Evolutionary conservation across 2,888 invertebrate species (phyloP), one percentile per base, ranked within the genome.

Genomic region (Heliconius hortense): DNA sequence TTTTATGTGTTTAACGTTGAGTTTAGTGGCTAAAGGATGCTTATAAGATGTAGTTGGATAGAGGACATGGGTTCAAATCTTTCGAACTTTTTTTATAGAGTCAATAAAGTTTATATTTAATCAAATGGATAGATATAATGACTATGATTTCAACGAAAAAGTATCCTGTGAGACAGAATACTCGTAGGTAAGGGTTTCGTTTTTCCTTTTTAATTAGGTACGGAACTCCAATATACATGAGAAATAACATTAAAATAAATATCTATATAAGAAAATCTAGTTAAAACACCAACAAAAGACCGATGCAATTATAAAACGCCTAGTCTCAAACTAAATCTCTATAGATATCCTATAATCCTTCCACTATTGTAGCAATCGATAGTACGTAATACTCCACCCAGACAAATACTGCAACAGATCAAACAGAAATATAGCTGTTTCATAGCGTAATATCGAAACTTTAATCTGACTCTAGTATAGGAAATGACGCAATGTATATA

Each of bases 281-380:
- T 28, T 15, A 53, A 69, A 35, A 56, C 3, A n/a, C 7, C 2
- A 24, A 24, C 56, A n/a, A 31, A 13, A 31, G 48, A 2, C 26
- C 24, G 60, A 68, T 15, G 69, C 72, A 76, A 69, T 67, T 73
- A 76, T 53, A 77, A 82, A 84, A 82, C 84, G 85, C 86, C 85
- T 85, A 81, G 69, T 53, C 53, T 56, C n/a, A 31, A 69, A 78
- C 60, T 81, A 86, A 88, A 86, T 85, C 86, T 88, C 81, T 86
- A 88, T 90, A 90, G 90, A 91, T 90, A 88, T 88, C 87, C 78
- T 82, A 86, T 89, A 90, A 91, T 91, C 89, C 90, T 84, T 82
- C 84, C 83, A 85, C 86, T 82, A 88, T 87, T 87, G 84, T 87
- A 85, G 80, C 82, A 81, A 83, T 83, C 86, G 81, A 88, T 89